These are phyloP conservation scores for Alces alces DNA, from an alignment of 2,113 vertebrate species.

Conservation along the genomic window DNA sequence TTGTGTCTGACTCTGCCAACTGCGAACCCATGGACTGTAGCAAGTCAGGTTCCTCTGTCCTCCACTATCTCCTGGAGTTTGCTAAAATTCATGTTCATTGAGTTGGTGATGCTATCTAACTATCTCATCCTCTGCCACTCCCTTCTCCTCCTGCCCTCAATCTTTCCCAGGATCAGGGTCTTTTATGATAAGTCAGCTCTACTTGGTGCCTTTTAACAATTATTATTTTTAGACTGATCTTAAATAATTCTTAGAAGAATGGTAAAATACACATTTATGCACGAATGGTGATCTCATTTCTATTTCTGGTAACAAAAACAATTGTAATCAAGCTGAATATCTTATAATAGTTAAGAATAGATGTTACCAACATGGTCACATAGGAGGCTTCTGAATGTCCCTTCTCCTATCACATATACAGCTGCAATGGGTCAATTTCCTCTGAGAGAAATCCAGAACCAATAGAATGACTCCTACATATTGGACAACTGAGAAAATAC, in stretches of 20 bases:
- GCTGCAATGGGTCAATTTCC: neutral
- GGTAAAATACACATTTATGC: neutral
- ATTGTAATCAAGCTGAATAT: neutral
- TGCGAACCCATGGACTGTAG: neutral
- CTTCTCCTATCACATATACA: neutral
- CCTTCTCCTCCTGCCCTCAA: neutral
- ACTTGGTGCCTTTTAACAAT: neutral
- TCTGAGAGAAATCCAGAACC: neutral
- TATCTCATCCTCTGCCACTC: neutral
- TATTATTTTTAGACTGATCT: slow-evolving; percentile 20
- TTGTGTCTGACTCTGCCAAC: neutral
- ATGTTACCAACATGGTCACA: neutral
- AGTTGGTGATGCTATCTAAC: neutral
- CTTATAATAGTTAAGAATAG: neutral
- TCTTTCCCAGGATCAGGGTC: neutral
- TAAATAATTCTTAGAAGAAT: slow-evolving; percentile 1
- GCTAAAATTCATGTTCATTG: neutral
- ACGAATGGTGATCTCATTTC: neutral
- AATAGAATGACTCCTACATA: neutral
- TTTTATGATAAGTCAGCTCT: neutral
- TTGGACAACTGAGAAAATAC: neutral
- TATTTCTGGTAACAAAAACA: neutral
- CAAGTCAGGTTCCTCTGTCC: neutral
- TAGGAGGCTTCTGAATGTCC: neutral
- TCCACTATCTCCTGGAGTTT: neutral